Base-by-base conservation (phyloP, 2,797 vertebrate species). In the Platyrinchus mystaceus region DNA sequence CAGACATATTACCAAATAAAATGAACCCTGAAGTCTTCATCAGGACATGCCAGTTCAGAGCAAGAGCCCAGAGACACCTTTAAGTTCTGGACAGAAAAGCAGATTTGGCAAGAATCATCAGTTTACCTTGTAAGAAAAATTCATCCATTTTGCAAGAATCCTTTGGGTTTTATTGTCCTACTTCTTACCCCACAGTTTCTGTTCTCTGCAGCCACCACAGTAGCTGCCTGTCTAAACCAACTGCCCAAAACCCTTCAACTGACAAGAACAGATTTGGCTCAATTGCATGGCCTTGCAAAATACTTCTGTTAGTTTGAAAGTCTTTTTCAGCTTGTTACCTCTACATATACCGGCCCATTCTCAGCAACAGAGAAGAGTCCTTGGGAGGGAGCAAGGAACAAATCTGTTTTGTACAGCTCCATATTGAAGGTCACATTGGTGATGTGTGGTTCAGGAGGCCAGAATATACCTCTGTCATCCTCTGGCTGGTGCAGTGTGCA, bases 401-500 rank as follows among this genome's bases (percentile, higher is more conserved):
- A 97, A 75, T 97, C 97, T 5, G 98, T 98, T 97, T 97, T 97
- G 90, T 98, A 99, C 37, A 99, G 94, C 47, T 99, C 99, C 98
- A 99, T 99, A 89, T 90, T 98, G 96, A 99, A 99, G 12, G 98
- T 98, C 79, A 98, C 97, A 64, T 99, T 98, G 95, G 94, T 62
- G 52, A 96, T 62, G 10, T 75, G 94, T 12, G 95, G 81, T 41
- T 98, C 96, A 89, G 90, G 62, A 90, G 96, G 90, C 93, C 89
- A 96, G 79, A 87, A 93, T 22, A 87, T 23, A 37, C 74, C 50
- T 94, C 67, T 92, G 28, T 96, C 95, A 87, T 96, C 94, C 91
- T 97, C 95, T 32, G 89, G 94, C 80, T 97, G 98, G 41, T 77
- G 96, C 84, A 99, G 97, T 0, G 99, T 99, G 97, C 99, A 99